These are phyloP conservation scores for Gallinago solitaria DNA, from an alignment of 2,797 vertebrate species.

Conservation along the genomic window DNA sequence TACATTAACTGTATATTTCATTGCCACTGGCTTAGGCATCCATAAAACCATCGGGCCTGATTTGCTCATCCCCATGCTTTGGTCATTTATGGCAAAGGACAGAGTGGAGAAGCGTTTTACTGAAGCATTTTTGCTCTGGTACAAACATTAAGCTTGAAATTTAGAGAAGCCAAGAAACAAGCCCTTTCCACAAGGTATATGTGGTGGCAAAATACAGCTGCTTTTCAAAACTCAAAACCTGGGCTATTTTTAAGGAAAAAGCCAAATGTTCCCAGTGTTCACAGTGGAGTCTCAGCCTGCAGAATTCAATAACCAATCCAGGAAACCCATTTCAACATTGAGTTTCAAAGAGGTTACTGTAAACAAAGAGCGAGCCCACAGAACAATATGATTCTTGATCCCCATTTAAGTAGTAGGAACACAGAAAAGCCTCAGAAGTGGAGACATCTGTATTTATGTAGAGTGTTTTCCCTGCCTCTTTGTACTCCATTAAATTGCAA, in stretches of 20 bases:
- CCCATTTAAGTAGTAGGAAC: constrained; percentile 48
- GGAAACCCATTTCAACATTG: constrained; percentile 46
- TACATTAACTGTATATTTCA: not conserved
- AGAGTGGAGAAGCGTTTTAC: not conserved
- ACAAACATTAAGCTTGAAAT: not conserved
- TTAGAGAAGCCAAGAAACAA: not conserved
- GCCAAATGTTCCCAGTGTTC: not conserved
- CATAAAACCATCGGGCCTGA: not conserved
- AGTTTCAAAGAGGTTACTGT: constrained; percentile 56
- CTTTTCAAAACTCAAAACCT: constrained; percentile 23
- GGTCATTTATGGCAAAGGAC: not conserved
- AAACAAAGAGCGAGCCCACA: constrained; percentile 28
- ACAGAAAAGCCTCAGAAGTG: constrained; percentile 57
- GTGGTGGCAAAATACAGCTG: constrained; percentile 28
- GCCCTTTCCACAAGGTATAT: not conserved
- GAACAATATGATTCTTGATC: constrained; percentile 63
- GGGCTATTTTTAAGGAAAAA: constrained; percentile 19
- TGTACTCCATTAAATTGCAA: constrained; percentile 55
- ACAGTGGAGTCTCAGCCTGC: not conserved
- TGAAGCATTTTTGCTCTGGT: not conserved
- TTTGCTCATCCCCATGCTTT: not conserved
- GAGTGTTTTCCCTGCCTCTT: constrained; percentile 34
- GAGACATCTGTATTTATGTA: constrained; percentile 60
- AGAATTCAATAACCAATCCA: constrained; percentile 44
- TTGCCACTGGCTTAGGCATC: not conserved